Conservation (phyloP, 2,113 vertebrate genomes). For the Leucopternis melanops region DNA sequence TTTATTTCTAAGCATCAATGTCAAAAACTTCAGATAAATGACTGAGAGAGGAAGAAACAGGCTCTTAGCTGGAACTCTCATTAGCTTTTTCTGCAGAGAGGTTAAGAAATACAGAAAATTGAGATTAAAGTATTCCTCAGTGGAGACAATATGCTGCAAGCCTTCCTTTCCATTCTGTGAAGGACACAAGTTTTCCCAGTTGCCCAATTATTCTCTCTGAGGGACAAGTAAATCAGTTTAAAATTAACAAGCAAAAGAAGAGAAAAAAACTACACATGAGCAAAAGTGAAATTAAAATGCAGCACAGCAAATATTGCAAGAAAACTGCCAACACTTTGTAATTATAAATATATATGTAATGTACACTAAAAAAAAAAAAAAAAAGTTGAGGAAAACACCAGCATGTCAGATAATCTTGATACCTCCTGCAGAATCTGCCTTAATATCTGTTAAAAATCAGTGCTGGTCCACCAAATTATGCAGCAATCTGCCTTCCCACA, state of each 20-base stretch:
- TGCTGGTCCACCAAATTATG: not conserved
- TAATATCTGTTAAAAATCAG: not conserved
- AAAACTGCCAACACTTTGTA: not conserved
- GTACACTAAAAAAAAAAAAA: not conserved
- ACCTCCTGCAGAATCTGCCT: not conserved
- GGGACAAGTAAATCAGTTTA: not conserved
- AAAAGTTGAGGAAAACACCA: not conserved
- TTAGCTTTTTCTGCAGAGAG: not conserved
- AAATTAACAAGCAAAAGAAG: conserved; percentile 32
- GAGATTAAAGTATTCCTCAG: not conserved
- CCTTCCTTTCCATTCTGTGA: not conserved
- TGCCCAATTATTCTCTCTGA: not conserved
- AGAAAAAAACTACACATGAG: not conserved
- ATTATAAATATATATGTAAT: not conserved
- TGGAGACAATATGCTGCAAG: not conserved
- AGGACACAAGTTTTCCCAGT: not conserved
- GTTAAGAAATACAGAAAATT: not conserved
- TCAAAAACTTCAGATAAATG: conserved; percentile 12
- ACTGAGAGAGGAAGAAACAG: not conserved
- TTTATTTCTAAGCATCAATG: conserved; percentile 23
- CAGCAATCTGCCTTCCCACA: not conserved
- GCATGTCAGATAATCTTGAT: not conserved
- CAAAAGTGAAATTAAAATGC: conserved; percentile 60
- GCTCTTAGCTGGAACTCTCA: not conserved
- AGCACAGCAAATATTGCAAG: not conserved